Evolutionary conservation across 2,888 invertebrate species (phyloP), one percentile per base, ranked within the genome.

Genomic region (Podotricha telesiphe): DNA sequence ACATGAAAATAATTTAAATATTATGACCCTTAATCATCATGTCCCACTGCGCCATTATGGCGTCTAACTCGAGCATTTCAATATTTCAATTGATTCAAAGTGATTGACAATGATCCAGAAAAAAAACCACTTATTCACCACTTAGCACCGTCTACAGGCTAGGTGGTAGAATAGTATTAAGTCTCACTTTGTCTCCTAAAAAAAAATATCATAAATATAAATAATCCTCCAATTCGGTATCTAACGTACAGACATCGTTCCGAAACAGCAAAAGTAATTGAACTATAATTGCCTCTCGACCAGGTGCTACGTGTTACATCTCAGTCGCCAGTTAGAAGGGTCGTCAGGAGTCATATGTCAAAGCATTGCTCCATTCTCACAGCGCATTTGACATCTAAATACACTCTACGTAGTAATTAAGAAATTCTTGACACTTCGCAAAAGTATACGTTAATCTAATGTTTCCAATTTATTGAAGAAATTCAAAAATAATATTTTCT

Each of bases 321-420:
- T 22, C n/a, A 19, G 20, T 15, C 20, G 8, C 20, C 10, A 1
- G 42, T 10, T n/a, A 19, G 20, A 42, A 22, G 42, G 42, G 42
- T 22, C 42, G 13, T 20, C 15, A 1, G 11, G 22, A 20, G 20
- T 58, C 58, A n/a, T n/a, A 5, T 42, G 42, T 58, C 58, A 42
- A 42, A 58, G 42, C 42, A 10, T 42, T 20, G 5, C 42, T 58
- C 22, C 15, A 20, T 20, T 10, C 58, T 15, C 20, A 2, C 13
- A 22, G 10, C n/a, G 20, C 22, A n/a, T 58, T 10, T 42, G 42
- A 58, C 42, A 19, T 58, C 19, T 42, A 58, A 58, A 42, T n/a
- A 20, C 40, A 40, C 7, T 28, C 28, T 8, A 28, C 28, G 10
- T n/a, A n/a, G 28, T 34, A 28, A 53, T 53, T 53, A 28, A n/a